Percentiles rank a stretch among this genome's conserved stretches.
phyloP scores from a whole-genome alignment of 2,797 vertebrate genomes.

The Sebastes hubbsi region DNA sequence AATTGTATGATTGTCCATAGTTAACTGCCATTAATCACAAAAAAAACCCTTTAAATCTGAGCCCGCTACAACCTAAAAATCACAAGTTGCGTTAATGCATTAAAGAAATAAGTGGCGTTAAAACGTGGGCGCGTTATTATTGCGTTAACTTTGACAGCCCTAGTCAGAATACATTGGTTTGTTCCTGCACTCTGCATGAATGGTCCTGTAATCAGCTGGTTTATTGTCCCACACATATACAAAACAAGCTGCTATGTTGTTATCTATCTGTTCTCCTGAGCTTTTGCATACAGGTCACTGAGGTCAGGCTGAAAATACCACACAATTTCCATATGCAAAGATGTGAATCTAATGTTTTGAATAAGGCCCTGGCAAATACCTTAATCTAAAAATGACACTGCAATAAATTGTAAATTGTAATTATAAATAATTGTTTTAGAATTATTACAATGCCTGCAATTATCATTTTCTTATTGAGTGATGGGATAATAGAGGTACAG shows the following conservation, averaged over 20 bases:
- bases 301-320: not conserved
- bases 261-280: not conserved
- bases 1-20: too few relatives aligned
- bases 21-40: too few relatives aligned
- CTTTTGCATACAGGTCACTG: not conserved
- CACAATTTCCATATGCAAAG: not conserved
- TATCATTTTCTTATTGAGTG: not conserved
- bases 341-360: not conserved
- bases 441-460: not conserved
- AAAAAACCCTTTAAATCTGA: too few relatives aligned
- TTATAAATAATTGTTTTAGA: too few relatives aligned
- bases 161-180: not conserved
- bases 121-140: too few relatives aligned
- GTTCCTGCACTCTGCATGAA: not conserved
- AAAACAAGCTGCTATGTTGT: not conserved
- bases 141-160: too few relatives aligned
- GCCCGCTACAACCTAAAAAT: too few relatives aligned
- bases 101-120: too few relatives aligned
- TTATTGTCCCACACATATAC: not conserved
- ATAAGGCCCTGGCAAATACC: not conserved
- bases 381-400: not conserved
- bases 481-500: constrained; percentile 36
- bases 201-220: not conserved
- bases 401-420: too few relatives aligned
- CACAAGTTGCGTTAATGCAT: too few relatives aligned